A percentile compares a stretch with the other conserved stretches of the same genome.
phyloP scores from a whole-genome alignment of 2,113 vertebrate species.

The Microtus richardsoni region DNA sequence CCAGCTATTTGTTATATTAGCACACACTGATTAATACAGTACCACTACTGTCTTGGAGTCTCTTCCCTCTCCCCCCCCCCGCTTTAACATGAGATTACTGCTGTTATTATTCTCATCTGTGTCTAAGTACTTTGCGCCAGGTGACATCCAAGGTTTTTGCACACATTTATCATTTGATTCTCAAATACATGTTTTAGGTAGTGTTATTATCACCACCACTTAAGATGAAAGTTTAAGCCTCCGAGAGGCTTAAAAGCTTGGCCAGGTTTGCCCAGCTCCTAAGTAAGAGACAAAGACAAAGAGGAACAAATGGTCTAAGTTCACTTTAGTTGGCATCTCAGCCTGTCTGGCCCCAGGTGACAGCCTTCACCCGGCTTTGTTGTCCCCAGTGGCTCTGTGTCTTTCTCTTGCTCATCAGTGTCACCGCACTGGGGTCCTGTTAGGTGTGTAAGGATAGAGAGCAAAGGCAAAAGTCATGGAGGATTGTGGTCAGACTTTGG shows the following conservation, averaged over 20 bases:
- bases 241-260: conserved; percentile 13
- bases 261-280: background rate
- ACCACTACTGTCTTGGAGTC: background rate
- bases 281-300: background rate
- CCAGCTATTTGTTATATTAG: background rate
- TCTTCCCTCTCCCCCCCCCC: background rate
- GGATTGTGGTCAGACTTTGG: conserved; percentile 35
- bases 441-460: background rate
- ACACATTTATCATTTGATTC: conserved; percentile 14
- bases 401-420: background rate
- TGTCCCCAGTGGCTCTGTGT: background rate
- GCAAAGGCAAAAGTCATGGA: background rate
- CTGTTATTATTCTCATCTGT: background rate
- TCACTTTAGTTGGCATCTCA: background rate
- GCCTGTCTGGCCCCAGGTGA: accelerated
- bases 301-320: background rate
- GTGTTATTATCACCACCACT: background rate
- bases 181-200: conserved; percentile 17
- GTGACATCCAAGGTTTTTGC: background rate
- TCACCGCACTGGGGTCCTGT: background rate
- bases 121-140: background rate
- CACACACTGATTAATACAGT: background rate
- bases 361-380: background rate
- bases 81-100: background rate
- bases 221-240: background rate